These are phyloP conservation scores for Caradrina kadenii DNA, from an alignment of 2,888 invertebrate genomes.

Conservation along the genomic window DNA sequence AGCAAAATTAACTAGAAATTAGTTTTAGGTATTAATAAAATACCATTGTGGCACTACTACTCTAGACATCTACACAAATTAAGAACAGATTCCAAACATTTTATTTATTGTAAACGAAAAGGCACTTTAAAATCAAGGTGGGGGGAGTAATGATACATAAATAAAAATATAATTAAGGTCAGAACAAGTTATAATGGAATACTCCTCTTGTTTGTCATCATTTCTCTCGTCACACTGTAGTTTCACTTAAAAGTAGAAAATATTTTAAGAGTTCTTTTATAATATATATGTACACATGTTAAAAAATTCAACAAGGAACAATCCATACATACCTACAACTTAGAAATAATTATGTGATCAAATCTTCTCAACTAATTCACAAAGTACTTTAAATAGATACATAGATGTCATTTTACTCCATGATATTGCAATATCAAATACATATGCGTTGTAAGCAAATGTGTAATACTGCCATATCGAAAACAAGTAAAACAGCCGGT, in stretches of 20 bases:
- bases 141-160: slow-evolving; percentile 76
- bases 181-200: slow-evolving; percentile 73
- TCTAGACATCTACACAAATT: slow-evolving; percentile 73
- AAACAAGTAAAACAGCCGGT: slow-evolving; percentile 57
- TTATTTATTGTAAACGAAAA: slow-evolving; percentile 78
- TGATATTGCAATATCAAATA: slow-evolving; percentile 59
- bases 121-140: slow-evolving; percentile 87
- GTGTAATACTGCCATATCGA: slow-evolving; percentile 51
- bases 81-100: slow-evolving; percentile 74
- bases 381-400: slow-evolving; percentile 59
- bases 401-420: slow-evolving; percentile 58
- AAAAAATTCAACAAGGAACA: slow-evolving; percentile 82
- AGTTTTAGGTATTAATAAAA: slow-evolving; percentile 72
- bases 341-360: slow-evolving; percentile 69
- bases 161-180: slow-evolving; percentile 74
- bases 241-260: slow-evolving; percentile 87
- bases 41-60: slow-evolving; percentile 75
- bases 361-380: slow-evolving; percentile 51
- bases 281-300: slow-evolving; percentile 84
- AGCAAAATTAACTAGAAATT: slow-evolving; percentile 80
- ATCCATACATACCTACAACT: slow-evolving; percentile 67
- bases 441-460: slow-evolving; percentile 49
- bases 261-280: slow-evolving; percentile 77
- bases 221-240: slow-evolving; percentile 89
- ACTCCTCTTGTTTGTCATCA: slow-evolving; percentile 76